phyloP scores from a whole-genome alignment of 2,888 invertebrate genomes.

The Drosophila siamana region DNA sequence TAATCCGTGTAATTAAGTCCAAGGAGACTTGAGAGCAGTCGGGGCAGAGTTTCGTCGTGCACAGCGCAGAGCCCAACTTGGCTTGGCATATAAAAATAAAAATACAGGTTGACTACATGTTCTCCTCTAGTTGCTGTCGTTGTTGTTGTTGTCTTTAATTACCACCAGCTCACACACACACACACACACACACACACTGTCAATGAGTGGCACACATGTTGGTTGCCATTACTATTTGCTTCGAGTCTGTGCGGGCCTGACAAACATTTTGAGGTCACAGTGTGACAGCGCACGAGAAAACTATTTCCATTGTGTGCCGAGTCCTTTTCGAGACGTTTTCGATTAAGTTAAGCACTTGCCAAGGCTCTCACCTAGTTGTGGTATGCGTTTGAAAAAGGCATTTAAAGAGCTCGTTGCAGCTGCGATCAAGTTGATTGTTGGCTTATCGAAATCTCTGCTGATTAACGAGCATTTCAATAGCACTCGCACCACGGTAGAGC shows the following conservation, averaged over 20 bases:
- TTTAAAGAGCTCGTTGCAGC: background rate
- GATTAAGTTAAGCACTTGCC: slow-evolving; percentile 28
- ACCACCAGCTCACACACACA: slow-evolving; percentile 49
- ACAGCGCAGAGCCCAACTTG: slow-evolving; percentile 26
- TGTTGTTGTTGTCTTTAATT: slow-evolving; percentile 71
- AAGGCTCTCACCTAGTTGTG: background rate
- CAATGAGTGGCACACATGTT: slow-evolving; percentile 18
- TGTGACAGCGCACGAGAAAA: slow-evolving; percentile 54
- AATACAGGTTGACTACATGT: slow-evolving; percentile 65
- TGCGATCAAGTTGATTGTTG: background rate
- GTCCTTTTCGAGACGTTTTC: slow-evolving; percentile 20
- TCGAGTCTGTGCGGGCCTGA: slow-evolving; percentile 31
- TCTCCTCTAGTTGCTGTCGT: slow-evolving; percentile 25
- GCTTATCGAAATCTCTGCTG: slow-evolving; percentile 8
- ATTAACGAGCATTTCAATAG: background rate
- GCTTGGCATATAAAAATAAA: slow-evolving; percentile 62
- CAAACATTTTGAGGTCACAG: slow-evolving; percentile 72
- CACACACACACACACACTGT: slow-evolving; percentile 30
- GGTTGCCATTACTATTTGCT: slow-evolving; percentile 54
- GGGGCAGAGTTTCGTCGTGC: slow-evolving; percentile 35
- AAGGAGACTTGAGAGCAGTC: slow-evolving; percentile 59
- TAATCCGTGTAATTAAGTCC: slow-evolving; percentile 82
- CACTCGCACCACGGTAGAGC: slow-evolving; percentile 20
- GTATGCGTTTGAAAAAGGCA: background rate
- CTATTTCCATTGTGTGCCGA: slow-evolving; percentile 19